Conservation (phyloP, 2,113 vertebrate genomes). For the Epinephelus fuscoguttatus region DNA sequence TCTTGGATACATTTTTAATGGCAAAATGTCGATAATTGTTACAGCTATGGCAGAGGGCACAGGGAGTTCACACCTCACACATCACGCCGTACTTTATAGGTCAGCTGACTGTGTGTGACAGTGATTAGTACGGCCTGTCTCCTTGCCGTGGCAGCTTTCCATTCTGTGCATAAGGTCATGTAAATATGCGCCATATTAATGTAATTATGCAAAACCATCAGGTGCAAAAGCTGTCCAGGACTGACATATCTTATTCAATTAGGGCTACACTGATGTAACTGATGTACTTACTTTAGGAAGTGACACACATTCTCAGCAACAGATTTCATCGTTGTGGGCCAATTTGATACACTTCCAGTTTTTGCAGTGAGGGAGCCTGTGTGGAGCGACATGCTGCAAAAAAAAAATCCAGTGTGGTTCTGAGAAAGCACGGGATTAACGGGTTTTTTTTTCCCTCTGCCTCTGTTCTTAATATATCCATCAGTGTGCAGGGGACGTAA, state of each 20-base stretch:
- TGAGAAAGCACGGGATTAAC: constrained; percentile 63
- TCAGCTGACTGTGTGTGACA: constrained; percentile 72
- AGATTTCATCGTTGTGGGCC: constrained; percentile 69
- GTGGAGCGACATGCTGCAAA: constrained; percentile 55
- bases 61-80: constrained; percentile 51
- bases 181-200: constrained; percentile 80
- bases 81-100: constrained; percentile 52
- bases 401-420: constrained; percentile 43
- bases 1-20: constrained; percentile 53
- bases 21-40: constrained; percentile 48
- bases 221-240: constrained; percentile 62
- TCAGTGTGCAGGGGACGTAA: constrained; percentile 67
- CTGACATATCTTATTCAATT: constrained; percentile 79
- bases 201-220: constrained; percentile 79
- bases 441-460: constrained; percentile 53
- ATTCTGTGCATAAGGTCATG: constrained; percentile 69
- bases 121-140: constrained; percentile 71
- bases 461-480: constrained; percentile 73
- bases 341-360: constrained; percentile 75
- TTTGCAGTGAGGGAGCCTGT: constrained; percentile 45
- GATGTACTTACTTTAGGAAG: constrained; percentile 66
- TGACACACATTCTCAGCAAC: constrained; percentile 69
- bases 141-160: constrained; percentile 53
- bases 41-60: constrained; percentile 11
- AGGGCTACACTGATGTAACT: constrained; percentile 60